Percentiles rank a stretch among this genome's conserved stretches.
These are phyloP conservation scores for Globodera ellingtonae DNA, from an alignment of 1,140 invertebrate species.

Conservation along the genomic window DNA sequence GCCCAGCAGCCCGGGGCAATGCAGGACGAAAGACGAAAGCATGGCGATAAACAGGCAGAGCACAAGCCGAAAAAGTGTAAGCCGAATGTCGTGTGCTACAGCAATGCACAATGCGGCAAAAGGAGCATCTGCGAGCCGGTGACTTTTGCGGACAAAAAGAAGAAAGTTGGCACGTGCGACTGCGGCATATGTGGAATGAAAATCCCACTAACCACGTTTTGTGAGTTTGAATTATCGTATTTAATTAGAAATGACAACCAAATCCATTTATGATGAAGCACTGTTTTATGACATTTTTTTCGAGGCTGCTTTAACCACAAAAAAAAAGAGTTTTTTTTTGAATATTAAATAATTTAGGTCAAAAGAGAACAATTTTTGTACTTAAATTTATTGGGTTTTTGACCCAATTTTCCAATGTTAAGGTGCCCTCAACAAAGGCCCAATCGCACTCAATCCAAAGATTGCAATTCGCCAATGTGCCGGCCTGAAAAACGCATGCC, in stretches of 20 bases:
- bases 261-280: too few species aligned
- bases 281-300: too few species aligned
- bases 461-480: neutral
- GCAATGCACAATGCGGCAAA: neutral
- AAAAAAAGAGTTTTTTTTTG: too few species aligned
- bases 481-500: neutral
- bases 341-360: too few species aligned
- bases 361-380: neutral
- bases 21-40: neutral
- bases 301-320: too few species aligned
- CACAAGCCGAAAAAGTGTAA: neutral
- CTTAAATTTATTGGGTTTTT: neutral
- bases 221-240: neutral
- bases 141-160: neutral
- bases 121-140: neutral
- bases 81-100: neutral
- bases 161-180: neutral
- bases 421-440: neutral
- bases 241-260: too few species aligned
- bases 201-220: neutral
- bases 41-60: neutral
- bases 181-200: neutral
- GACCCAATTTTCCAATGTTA: neutral
- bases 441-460: neutral
- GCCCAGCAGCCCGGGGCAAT: neutral